phyloP scores from a whole-genome alignment of 2,797 vertebrate species.

The Prunella strophiata region DNA sequence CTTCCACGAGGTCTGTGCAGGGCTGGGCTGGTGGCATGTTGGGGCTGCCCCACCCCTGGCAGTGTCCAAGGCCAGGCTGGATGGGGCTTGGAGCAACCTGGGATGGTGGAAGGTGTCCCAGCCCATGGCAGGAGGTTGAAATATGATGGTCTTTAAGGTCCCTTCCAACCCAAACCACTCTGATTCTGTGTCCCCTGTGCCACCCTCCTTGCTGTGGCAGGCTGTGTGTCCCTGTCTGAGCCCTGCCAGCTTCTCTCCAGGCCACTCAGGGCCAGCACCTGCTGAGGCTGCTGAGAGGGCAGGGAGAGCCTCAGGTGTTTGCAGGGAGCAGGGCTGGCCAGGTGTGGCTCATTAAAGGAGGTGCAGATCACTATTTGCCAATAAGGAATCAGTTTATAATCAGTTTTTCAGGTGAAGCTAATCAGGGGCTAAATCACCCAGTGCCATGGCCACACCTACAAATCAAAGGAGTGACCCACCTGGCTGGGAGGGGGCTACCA shows the following conservation, averaged over 20 bases:
- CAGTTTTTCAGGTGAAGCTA: neutral
- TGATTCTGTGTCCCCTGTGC: neutral
- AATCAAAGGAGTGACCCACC: neutral
- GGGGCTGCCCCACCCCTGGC: neutral
- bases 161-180: neutral
- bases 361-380: neutral
- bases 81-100: neutral
- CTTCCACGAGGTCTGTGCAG: neutral
- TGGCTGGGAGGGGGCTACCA: fast-evolving
- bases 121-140: neutral
- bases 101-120: neutral
- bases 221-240: fast-evolving
- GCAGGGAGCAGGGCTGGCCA: neutral
- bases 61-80: neutral
- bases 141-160: fast-evolving
- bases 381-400: neutral
- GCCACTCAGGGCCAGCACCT: neutral
- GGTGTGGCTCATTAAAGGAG: neutral
- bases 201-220: neutral
- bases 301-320: neutral
- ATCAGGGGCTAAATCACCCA: neutral
- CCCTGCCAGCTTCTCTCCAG: neutral
- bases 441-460: neutral
- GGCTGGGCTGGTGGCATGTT: neutral
- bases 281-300: neutral